phyloP scores from a whole-genome alignment of 2,113 vertebrate genomes.

The Paramormyrops kingsleyae region DNA sequence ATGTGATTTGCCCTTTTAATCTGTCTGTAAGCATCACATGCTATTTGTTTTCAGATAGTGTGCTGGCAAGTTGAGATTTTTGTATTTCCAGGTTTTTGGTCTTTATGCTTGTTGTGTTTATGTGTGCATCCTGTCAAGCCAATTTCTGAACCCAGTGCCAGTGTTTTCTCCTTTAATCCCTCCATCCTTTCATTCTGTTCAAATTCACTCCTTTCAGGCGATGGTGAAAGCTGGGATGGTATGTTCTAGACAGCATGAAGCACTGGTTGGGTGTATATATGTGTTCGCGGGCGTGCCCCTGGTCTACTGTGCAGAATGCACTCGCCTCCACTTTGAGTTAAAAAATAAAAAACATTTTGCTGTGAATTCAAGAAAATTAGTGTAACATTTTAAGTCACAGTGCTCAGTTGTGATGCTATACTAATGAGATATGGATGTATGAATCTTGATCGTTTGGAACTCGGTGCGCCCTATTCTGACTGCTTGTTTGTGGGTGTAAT shows the following conservation, averaged over 20 bases:
- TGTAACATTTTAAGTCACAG: background rate
- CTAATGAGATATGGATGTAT: conserved; percentile 70
- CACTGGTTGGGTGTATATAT: background rate
- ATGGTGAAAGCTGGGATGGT: conserved; percentile 86
- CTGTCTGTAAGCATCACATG: background rate
- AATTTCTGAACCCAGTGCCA: background rate
- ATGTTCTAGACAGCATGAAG: conserved; percentile 46
- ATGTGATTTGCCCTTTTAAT: conserved; percentile 62
- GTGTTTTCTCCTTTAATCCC: background rate
- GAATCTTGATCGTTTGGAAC: conserved; percentile 40
- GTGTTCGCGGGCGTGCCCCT: conserved; percentile 18
- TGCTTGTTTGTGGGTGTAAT: background rate
- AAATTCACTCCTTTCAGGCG: conserved; percentile 62
- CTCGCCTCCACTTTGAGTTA: background rate
- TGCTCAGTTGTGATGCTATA: background rate
- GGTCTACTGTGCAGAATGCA: background rate
- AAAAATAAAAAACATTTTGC: background rate
- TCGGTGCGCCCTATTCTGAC: background rate
- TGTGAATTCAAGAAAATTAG: background rate
- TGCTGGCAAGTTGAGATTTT: background rate
- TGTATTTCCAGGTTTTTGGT: background rate
- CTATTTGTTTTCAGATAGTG: background rate
- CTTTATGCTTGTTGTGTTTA: background rate
- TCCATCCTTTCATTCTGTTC: conserved; percentile 43
- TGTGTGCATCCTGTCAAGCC: background rate